phyloP scores from a whole-genome alignment of 2,113 vertebrate species.

The Ammodytes dubius region DNA sequence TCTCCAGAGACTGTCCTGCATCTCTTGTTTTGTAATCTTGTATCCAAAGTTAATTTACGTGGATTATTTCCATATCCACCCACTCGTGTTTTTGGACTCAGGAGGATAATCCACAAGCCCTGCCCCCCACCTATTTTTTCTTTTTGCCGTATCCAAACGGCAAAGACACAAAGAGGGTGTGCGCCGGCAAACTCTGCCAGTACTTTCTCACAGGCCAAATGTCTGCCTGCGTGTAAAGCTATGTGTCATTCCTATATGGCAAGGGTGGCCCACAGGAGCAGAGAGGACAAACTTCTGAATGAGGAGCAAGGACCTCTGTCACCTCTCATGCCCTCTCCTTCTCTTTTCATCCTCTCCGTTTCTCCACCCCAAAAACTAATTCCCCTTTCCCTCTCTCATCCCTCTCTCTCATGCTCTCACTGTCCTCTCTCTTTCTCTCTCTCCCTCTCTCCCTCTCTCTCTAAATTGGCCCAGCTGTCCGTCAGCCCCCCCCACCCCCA shows the following conservation, averaged over 20 bases:
- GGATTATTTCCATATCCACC: slow-evolving; percentile 69
- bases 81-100: slow-evolving; percentile 63
- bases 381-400: slow-evolving; percentile 52
- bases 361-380: slow-evolving; percentile 39
- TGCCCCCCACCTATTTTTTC: neutral
- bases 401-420: slow-evolving; percentile 65
- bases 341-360: slow-evolving; percentile 49
- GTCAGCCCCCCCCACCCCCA: slow-evolving; percentile 73
- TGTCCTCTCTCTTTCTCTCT: slow-evolving; percentile 51
- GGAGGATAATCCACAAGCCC: slow-evolving; percentile 62
- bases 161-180: slow-evolving; percentile 58
- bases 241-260: slow-evolving; percentile 78
- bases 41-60: slow-evolving; percentile 65
- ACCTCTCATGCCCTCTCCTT: slow-evolving; percentile 71
- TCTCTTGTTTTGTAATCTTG: slow-evolving; percentile 64
- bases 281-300: slow-evolving; percentile 69
- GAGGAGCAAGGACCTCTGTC: slow-evolving; percentile 69
- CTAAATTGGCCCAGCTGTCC: slow-evolving; percentile 86
- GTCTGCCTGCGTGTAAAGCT: slow-evolving; percentile 76
- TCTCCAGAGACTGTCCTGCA: slow-evolving; percentile 2
- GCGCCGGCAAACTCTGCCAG: slow-evolving; percentile 52
- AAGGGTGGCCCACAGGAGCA: slow-evolving; percentile 60
- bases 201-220: slow-evolving; percentile 74
- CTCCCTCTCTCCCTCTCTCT: slow-evolving; percentile 43
- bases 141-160: slow-evolving; percentile 43